Evolutionary conservation across 1,140 invertebrate species (phyloP), one percentile per base, ranked within the genome.

Genomic region (Drusus annulatus): DNA sequence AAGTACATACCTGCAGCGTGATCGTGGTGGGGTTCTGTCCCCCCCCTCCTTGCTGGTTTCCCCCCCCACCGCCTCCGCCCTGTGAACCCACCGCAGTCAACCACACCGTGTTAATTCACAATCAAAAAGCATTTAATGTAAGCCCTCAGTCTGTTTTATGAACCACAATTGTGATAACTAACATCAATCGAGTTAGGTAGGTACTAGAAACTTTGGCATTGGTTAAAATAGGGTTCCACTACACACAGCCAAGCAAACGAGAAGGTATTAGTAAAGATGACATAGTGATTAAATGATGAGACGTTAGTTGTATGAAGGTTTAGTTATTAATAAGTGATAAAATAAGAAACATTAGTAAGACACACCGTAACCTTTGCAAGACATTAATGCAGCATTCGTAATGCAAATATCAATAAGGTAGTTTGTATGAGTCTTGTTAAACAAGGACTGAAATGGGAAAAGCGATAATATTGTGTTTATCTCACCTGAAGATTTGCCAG

Each of bases 401-500:
- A 45, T 45, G 8, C 10, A 13, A 45, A 45, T 45, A 45, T 45
- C 13, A 45, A 13, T 45, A 45, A 45, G 0, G 36, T 13, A 45
- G 1, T 8, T 13, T 45, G 36, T 45, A 45, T 45, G 36, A 45
- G 36, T 45, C 36, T 45, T 2, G 36, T 45, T 8, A 45, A 45
- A 45, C 36, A 45, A 45, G 10, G 10, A 45, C 36, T 45, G 10
- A 45, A 45, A 45, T 45, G 36, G 36, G 36, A 13, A 36, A 45
- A 45, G 36, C 36, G 8, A 1, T 45, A 7, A 45, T 45, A 45
- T 13, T 45, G 36, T 45, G 5, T 63, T 2, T 68, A 68, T 79
- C 51, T 90, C 86, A 87, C 91, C 90, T 89, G 92, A 85, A 85
- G 87, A 80, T 93, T 92, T 1, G 92, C 89, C 51, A 93, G 85